A percentile compares a stretch with the other conserved stretches of the same genome.
Evolutionary conservation across 2,888 invertebrate species (phyloP).

Genomic region (Stictocephala bisonia): DNA sequence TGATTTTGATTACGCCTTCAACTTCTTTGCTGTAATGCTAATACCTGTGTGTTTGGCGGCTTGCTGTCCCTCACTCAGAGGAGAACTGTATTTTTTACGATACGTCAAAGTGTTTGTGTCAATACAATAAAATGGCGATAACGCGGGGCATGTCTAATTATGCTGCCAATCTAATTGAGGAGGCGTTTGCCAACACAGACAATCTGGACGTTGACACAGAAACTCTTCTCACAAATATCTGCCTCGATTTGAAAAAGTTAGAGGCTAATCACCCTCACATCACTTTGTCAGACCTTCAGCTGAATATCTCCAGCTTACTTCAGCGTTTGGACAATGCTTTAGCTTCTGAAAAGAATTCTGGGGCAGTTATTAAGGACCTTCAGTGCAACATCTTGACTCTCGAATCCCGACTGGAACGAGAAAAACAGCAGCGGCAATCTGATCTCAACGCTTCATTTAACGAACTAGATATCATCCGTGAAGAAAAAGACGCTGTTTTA

Average conservation of each 20-base stretch:
- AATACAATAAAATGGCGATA: conserved; percentile 1
- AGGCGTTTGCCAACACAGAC: background rate
- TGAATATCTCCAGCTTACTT: background rate
- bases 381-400: background rate
- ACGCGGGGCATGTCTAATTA: background rate
- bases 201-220: background rate
- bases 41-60: background rate
- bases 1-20: no score
- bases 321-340: background rate
- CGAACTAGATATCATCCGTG: background rate
- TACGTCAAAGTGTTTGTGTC: background rate
- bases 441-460: conserved; percentile 6
- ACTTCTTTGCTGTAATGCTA: no score
- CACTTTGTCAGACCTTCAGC: background rate
- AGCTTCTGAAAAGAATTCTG: conserved; percentile 1
- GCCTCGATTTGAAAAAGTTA: conserved; percentile 1
- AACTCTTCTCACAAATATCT: background rate
- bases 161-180: background rate
- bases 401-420: conserved; percentile 6
- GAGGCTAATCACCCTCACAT: no score
- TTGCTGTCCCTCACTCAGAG: background rate
- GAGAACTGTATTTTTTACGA: background rate
- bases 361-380: background rate
- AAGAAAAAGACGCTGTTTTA: no score
- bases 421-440: background rate